Evolutionary conservation across 2,888 invertebrate species (phyloP).

Genomic region (Bimastos eiseni): DNA sequence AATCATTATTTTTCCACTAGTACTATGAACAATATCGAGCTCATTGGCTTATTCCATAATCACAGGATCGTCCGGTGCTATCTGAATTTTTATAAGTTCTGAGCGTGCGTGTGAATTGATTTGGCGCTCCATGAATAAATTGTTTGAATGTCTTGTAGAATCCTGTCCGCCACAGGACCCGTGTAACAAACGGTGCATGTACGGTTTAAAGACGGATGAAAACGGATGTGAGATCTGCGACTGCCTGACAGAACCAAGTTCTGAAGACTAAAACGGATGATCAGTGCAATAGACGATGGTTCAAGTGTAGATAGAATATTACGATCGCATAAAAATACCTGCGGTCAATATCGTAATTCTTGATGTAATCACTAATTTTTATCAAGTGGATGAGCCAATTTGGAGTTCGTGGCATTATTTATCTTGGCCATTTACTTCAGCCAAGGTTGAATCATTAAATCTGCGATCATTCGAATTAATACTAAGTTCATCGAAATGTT

Average conservation of each 20-base stretch:
- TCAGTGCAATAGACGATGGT: neutral
- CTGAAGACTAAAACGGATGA: neutral
- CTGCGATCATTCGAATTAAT: too few species aligned
- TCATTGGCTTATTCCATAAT: too few species aligned
- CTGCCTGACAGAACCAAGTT: neutral
- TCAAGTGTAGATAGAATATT: neutral
- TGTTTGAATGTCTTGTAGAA: neutral
- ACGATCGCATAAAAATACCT: neutral
- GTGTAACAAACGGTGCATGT: neutral
- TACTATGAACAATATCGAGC: too few species aligned
- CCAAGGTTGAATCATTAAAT: too few species aligned
- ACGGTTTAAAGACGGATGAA: neutral
- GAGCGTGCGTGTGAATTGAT: neutral
- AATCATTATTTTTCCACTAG: too few species aligned
- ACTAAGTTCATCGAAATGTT: too few species aligned
- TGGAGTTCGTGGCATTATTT: too few species aligned
- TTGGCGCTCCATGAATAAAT: neutral
- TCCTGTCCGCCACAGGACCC: neutral
- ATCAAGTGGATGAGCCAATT: too few species aligned
- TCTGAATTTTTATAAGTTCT: neutral
- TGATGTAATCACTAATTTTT: too few species aligned
- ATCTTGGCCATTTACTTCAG: too few species aligned
- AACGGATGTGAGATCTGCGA: neutral
- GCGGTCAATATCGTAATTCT: neutral
- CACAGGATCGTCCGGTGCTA: too few species aligned